A percentile compares a stretch with the other conserved stretches of the same genome.
Conservation (phyloP, 2,797 vertebrate genomes). For the Furcifer pardalis region DNA sequence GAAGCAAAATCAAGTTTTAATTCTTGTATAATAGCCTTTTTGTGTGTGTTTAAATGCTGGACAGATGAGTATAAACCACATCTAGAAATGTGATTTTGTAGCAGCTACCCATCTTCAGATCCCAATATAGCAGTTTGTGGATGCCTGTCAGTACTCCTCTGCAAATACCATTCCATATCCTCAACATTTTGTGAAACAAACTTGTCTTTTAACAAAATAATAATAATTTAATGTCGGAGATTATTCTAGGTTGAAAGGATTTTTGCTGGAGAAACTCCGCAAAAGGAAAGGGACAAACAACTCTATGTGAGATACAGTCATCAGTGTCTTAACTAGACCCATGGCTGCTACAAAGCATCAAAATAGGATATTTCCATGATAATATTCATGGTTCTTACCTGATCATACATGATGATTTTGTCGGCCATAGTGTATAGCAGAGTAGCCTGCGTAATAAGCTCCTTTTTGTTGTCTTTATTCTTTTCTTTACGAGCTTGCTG, state of each 20-base stretch:
- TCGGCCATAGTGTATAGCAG: conserved; percentile 98
- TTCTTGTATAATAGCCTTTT: background rate
- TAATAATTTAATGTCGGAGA: too few species aligned
- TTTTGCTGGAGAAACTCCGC: too few species aligned
- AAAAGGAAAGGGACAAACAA: background rate
- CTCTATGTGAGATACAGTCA: background rate
- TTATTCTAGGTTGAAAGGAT: too few species aligned
- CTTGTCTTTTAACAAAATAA: background rate
- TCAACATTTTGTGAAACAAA: background rate
- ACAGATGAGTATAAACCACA: background rate
- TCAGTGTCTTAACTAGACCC: background rate
- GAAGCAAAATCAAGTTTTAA: background rate
- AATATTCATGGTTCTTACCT: conserved; percentile 79
- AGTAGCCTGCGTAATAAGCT: conserved; percentile 98
- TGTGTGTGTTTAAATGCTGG: background rate
- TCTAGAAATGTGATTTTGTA: background rate
- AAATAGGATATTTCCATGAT: background rate
- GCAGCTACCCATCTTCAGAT: background rate
- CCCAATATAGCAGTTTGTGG: background rate
- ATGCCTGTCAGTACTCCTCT: background rate
- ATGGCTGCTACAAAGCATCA: background rate
- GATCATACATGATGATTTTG: conserved; percentile 99
- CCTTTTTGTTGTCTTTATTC: conserved; percentile 99
- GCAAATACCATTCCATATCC: background rate
- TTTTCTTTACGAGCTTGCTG: conserved; percentile 98